phyloP scores from a whole-genome alignment of 2,888 invertebrate species.

The Thera britannica region DNA sequence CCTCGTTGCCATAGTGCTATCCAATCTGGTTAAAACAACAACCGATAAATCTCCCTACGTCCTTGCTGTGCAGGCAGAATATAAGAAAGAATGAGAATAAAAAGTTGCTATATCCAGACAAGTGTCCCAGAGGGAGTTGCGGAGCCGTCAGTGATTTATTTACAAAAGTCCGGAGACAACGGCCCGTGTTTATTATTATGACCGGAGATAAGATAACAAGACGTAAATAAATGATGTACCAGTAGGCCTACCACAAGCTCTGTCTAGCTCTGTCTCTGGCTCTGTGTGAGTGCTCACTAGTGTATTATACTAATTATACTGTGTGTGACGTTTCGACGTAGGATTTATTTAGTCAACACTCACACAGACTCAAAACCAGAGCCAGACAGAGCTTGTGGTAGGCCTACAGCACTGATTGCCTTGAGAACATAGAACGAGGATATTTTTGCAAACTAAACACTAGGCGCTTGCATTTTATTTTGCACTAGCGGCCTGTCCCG shows the following conservation, averaged over 20 bases:
- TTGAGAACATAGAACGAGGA: background rate
- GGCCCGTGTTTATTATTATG: constrained; percentile 53
- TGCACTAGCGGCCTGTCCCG: background rate
- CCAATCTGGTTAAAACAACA: constrained; percentile 29
- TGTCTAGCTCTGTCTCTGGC: too few relatives aligned
- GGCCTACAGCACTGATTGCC: constrained; percentile 19
- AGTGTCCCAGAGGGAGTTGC: constrained; percentile 37
- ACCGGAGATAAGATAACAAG: constrained; percentile 50
- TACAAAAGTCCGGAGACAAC: constrained; percentile 42
- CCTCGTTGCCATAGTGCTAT: constrained; percentile 3
- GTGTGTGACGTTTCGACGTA: too few relatives aligned
- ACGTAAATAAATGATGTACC: constrained; percentile 45
- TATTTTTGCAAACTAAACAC: background rate
- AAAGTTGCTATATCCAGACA: constrained; percentile 43
- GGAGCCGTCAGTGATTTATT: constrained; percentile 54
- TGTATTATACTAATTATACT: too few relatives aligned
- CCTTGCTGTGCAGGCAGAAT: constrained; percentile 34
- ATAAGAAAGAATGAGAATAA: constrained; percentile 44
- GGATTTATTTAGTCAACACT: too few relatives aligned
- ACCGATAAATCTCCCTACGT: constrained; percentile 35
- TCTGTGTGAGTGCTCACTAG: too few relatives aligned
- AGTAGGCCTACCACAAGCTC: background rate
- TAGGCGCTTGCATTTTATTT: background rate
- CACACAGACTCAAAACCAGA: too few relatives aligned
- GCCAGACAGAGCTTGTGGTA: too few relatives aligned